phyloP scores from a whole-genome alignment of 2,797 vertebrate species.

The Heterohyrax brucei region DNA sequence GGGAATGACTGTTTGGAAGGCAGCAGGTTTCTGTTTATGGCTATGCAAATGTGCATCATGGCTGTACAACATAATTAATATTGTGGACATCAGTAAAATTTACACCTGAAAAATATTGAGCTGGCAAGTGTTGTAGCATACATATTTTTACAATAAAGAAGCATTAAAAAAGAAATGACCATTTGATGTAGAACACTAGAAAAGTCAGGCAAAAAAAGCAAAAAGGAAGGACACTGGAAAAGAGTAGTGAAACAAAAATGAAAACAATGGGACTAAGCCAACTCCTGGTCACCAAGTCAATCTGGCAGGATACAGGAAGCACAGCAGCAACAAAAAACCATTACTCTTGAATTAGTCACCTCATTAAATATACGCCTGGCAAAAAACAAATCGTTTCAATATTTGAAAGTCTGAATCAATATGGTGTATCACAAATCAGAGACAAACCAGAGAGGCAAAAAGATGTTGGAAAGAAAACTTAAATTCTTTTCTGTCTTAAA shows the following conservation, averaged over 20 bases:
- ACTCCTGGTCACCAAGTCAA: not conserved
- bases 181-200: not conserved
- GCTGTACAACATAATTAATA: not conserved
- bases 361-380: not conserved
- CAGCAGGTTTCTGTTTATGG: not conserved
- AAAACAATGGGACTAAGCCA: not conserved
- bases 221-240: not conserved
- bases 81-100: not conserved
- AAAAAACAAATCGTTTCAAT: not conserved
- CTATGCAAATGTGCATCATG: not conserved
- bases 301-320: not conserved
- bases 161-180: not conserved
- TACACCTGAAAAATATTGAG: not conserved
- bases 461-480: not conserved
- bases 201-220: not conserved
- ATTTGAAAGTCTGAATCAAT: slow-evolving; percentile 46
- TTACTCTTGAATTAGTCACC: not conserved
- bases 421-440: not conserved
- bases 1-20: not conserved
- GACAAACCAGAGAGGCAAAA: not conserved
- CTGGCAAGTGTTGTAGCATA: not conserved
- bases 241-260: not conserved
- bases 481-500: not conserved
- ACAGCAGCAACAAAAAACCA: not conserved
- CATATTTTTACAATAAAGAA: not conserved